Conservation (phyloP, 2,797 vertebrate species). For the Artibeus lituratus region DNA sequence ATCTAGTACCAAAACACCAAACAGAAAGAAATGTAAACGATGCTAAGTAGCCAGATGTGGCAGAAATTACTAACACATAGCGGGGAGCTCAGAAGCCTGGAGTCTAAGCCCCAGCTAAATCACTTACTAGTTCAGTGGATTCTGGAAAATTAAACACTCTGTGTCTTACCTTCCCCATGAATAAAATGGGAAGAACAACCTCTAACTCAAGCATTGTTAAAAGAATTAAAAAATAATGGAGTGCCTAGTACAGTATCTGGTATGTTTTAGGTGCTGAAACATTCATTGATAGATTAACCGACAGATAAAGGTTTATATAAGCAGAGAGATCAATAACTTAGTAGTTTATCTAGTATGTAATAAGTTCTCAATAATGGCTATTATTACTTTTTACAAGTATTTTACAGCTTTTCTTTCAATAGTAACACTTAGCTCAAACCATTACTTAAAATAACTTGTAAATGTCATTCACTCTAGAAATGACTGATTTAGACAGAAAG, state of each 20-base stretch:
- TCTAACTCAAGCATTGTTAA: background rate
- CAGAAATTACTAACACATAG: background rate
- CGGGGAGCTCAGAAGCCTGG: background rate
- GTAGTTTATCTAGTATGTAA: background rate
- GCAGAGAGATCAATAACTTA: background rate
- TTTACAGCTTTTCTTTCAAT: slow-evolving; percentile 18
- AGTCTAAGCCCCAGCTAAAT: background rate
- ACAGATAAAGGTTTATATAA: slow-evolving; percentile 1
- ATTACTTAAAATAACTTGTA: slow-evolving; percentile 25
- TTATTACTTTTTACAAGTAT: background rate
- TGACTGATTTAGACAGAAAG: background rate
- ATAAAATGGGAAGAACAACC: background rate
- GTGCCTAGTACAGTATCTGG: background rate
- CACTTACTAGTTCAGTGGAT: background rate
- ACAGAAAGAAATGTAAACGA: background rate
- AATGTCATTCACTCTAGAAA: background rate
- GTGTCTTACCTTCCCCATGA: background rate
- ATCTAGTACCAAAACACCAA: background rate
- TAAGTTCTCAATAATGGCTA: background rate
- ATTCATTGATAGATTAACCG: background rate
- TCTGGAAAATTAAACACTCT: background rate
- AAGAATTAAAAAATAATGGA: background rate
- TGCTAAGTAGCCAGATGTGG: background rate
- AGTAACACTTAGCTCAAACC: background rate
- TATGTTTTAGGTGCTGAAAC: background rate